phyloP scores from a whole-genome alignment of 2,797 vertebrate species.

The Rhadinocentrus ornatus region DNA sequence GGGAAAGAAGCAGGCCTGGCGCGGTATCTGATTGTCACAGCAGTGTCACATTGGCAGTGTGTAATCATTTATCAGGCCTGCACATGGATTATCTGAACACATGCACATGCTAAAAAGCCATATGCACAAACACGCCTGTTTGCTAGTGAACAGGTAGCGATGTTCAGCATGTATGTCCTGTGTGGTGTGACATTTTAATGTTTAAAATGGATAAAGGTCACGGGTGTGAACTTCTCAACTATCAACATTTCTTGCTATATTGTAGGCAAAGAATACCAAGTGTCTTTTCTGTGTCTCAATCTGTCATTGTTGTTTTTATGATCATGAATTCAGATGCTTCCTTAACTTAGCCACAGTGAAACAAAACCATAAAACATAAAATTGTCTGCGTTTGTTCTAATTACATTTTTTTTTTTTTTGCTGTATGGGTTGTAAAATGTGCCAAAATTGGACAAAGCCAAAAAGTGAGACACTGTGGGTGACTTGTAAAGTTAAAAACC shows the following conservation, averaged over 20 bases:
- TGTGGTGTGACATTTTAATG: slow-evolving; percentile 4
- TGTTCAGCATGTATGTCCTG: background rate
- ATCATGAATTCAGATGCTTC: slow-evolving; percentile 40
- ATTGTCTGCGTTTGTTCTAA: background rate
- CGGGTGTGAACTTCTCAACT: slow-evolving; percentile 10
- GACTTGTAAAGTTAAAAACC: slow-evolving; percentile 30
- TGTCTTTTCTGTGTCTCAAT: slow-evolving; percentile 26
- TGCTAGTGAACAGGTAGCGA: slow-evolving; percentile 29
- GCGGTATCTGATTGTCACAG: slow-evolving; percentile 72
- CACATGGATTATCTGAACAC: slow-evolving; percentile 51
- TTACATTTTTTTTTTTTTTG: slow-evolving; percentile 5
- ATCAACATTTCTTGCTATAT: slow-evolving; percentile 23
- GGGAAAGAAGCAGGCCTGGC: slow-evolving; percentile 45
- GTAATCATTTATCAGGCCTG: slow-evolving; percentile 57
- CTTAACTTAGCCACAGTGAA: slow-evolving; percentile 46
- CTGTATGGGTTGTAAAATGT: slow-evolving; percentile 42
- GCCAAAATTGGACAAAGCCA: slow-evolving; percentile 72
- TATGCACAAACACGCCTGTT: slow-evolving; percentile 47
- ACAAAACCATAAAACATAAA: slow-evolving; percentile 4
- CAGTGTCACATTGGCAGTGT: slow-evolving; percentile 65
- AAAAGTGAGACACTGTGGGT: slow-evolving; percentile 39
- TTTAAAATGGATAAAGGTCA: slow-evolving; percentile 8
- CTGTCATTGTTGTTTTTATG: slow-evolving; percentile 23
- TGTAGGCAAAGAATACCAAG: slow-evolving; percentile 31
- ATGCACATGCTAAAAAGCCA: slow-evolving; percentile 49